A percentile compares a stretch with the other conserved stretches of the same genome.
phyloP scores from a whole-genome alignment of 2,113 vertebrate genomes.

The Amphilophus citrinellus region DNA sequence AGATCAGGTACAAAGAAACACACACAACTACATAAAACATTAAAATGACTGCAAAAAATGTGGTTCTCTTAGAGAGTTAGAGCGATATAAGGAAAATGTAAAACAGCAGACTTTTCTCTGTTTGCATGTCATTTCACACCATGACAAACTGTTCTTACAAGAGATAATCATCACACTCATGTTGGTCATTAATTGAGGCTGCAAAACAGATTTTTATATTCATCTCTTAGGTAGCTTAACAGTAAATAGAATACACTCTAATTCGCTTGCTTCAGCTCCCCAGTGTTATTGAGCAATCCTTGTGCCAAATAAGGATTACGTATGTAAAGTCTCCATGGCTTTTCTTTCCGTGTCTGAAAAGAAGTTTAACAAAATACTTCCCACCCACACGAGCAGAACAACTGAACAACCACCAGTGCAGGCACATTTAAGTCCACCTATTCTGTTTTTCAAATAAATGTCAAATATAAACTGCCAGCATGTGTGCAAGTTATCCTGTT shows the following conservation, averaged over 20 bases:
- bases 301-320: conserved; percentile 1
- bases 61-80: no score
- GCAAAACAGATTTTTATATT: neutral
- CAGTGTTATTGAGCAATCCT: neutral
- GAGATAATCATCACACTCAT: neutral
- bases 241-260: neutral
- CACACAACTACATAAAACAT: neutral
- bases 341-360: neutral
- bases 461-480: neutral
- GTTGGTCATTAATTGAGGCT: neutral
- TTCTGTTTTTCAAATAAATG: neutral
- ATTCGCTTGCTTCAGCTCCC: neutral
- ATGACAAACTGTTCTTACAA: neutral
- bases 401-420: conserved; percentile 7
- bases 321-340: neutral
- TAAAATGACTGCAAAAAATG: neutral
- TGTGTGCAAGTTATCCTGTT: neutral
- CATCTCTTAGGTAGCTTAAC: neutral
- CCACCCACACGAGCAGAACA: conserved; percentile 16
- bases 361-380: neutral
- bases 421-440: neutral
- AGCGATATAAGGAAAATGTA: neutral
- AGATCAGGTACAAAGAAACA: neutral
- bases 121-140: neutral
- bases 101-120: neutral